These are phyloP conservation scores for Pogonocherus hispidulus DNA, from an alignment of 2,888 invertebrate species.

Conservation along the genomic window DNA sequence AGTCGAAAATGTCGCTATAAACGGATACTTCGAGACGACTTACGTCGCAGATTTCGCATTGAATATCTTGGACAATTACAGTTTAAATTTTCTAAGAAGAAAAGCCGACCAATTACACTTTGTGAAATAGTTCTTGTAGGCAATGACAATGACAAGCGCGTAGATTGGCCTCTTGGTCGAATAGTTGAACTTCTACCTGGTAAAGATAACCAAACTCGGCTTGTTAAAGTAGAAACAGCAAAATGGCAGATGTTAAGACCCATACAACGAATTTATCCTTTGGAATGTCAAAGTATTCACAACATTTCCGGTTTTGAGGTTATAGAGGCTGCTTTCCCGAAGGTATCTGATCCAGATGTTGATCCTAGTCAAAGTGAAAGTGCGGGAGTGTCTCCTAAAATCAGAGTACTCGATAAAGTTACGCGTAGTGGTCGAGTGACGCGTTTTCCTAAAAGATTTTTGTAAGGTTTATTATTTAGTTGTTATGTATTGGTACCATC, in stretches of 20 bases:
- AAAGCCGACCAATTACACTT: background rate
- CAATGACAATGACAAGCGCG: conserved; percentile 4
- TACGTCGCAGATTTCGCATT: conserved; percentile 23
- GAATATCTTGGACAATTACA: conserved; percentile 29
- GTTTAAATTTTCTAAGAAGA: background rate
- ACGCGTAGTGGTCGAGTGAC: background rate
- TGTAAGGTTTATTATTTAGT: background rate
- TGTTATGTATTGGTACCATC: too few relatives aligned
- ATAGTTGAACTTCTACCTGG: conserved; percentile 14
- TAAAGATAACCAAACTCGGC: background rate
- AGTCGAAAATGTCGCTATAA: conserved; percentile 7
- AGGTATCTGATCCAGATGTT: background rate
- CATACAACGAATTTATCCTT: background rate
- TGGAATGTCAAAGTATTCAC: too few relatives aligned
- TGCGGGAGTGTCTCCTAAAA: background rate
- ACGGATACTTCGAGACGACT: conserved; percentile 14
- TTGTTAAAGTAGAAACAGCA: background rate
- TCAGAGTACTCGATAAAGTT: background rate
- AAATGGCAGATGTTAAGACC: background rate
- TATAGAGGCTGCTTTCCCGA: background rate
- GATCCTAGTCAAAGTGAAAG: background rate
- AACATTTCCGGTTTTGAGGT: background rate
- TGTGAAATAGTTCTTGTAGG: conserved; percentile 31
- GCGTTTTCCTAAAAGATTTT: background rate
- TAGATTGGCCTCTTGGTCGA: conserved; percentile 32